Percentiles rank a stretch among this genome's conserved stretches.
Conservation (phyloP, 2,113 vertebrate genomes). For the Chaetodon trifascialis region DNA sequence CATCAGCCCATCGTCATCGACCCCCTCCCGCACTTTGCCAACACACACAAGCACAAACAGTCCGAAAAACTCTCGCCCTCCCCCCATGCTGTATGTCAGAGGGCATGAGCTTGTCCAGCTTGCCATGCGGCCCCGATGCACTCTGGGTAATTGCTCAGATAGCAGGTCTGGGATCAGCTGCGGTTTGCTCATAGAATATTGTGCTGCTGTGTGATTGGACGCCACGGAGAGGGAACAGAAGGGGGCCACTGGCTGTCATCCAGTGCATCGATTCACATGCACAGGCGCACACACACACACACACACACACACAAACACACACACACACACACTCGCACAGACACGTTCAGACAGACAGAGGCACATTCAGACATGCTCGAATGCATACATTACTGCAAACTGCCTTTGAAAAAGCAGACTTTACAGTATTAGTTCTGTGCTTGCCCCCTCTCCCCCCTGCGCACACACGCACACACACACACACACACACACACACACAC, state of each 20-base stretch:
- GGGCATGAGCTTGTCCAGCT: slow-evolving; percentile 78
- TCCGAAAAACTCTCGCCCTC: slow-evolving; percentile 58
- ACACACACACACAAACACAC: slow-evolving; percentile 53
- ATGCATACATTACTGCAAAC: slow-evolving; percentile 61
- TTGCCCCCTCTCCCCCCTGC: slow-evolving; percentile 6
- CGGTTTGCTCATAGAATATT: slow-evolving; percentile 74
- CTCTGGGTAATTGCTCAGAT: slow-evolving; percentile 84
- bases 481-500: slow-evolving; percentile 51
- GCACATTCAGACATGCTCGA: slow-evolving; percentile 63
- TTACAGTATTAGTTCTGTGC: slow-evolving; percentile 66
- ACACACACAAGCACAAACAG: slow-evolving; percentile 39
- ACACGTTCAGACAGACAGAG: slow-evolving; percentile 60
- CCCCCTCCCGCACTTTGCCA: slow-evolving; percentile 27
- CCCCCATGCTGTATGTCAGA: slow-evolving; percentile 74
- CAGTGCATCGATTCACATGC: slow-evolving; percentile 76
- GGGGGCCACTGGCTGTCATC: slow-evolving; percentile 79
- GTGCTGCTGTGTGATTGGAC: slow-evolving; percentile 72
- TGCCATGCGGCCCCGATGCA: slow-evolving; percentile 77
- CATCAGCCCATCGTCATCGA: slow-evolving; percentile 50
- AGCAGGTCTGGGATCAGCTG: slow-evolving; percentile 85
- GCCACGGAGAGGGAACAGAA: slow-evolving; percentile 78
- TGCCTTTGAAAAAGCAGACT: slow-evolving; percentile 62
- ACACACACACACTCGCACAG: slow-evolving; percentile 42
- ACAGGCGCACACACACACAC: slow-evolving; percentile 40
- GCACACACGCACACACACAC: slow-evolving; percentile 37